Conservation (phyloP, 2,888 invertebrate genomes). For the Pharmacophagus antenor region DNA sequence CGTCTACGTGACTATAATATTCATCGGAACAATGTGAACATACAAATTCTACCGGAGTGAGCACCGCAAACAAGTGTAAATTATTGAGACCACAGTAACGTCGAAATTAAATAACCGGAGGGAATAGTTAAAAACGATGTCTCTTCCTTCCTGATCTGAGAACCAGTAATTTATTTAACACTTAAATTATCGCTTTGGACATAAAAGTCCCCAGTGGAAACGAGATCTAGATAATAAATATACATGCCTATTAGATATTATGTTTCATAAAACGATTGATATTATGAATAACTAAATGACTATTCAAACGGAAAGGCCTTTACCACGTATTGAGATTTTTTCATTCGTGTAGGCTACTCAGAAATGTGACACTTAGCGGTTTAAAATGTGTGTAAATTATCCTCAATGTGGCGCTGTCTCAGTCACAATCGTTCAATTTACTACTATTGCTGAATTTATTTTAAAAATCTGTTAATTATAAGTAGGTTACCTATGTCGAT, state of each 20-base stretch:
- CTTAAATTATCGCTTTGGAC: slow-evolving; percentile 55
- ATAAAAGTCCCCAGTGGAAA: slow-evolving; percentile 49
- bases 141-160: slow-evolving; percentile 43
- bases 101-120: slow-evolving; percentile 47
- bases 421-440: slow-evolving; percentile 1
- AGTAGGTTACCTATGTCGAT: too few species aligned
- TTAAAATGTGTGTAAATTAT: slow-evolving; percentile 7
- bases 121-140: slow-evolving; percentile 47
- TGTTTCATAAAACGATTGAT: neutral
- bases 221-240: slow-evolving; percentile 47
- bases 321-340: slow-evolving; percentile 8
- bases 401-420: slow-evolving; percentile 13
- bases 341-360: slow-evolving; percentile 2
- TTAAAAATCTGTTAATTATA: neutral
- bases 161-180: slow-evolving; percentile 50
- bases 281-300: slow-evolving; percentile 1
- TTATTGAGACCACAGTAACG: slow-evolving; percentile 50
- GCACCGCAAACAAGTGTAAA: slow-evolving; percentile 51
- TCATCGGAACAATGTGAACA: slow-evolving; percentile 52
- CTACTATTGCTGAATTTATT: neutral
- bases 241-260: slow-evolving; percentile 3
- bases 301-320: neutral
- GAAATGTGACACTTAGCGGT: slow-evolving; percentile 17
- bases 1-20: slow-evolving; percentile 35
- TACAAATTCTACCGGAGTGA: slow-evolving; percentile 45